Conservation (phyloP, 1,140 invertebrate species). For the Hydropsyche tenuis region DNA sequence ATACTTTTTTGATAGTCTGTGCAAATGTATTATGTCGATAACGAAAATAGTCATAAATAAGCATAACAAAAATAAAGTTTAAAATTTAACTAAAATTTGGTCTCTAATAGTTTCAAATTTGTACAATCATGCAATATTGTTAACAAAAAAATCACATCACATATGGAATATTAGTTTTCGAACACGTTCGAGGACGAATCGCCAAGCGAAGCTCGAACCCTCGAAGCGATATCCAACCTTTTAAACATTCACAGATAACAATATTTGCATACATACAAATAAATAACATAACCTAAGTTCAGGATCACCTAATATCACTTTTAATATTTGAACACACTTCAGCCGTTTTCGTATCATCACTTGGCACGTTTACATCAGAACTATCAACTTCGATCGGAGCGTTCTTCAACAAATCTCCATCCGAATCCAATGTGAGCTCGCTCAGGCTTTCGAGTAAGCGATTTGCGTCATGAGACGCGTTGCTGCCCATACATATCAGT, state of each 20-base stretch:
- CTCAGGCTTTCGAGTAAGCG: slow-evolving; percentile 9
- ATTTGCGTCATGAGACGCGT: slow-evolving; percentile 29
- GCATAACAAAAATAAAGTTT: slow-evolving; percentile 22
- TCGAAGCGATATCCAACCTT: too few species aligned
- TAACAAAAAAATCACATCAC: too few species aligned
- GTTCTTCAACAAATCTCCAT: too few species aligned
- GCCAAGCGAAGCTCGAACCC: too few species aligned
- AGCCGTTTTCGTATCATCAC: neutral
- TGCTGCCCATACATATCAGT: slow-evolving; percentile 16
- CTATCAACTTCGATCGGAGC: slow-evolving; percentile 4
- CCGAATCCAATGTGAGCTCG: too few species aligned
- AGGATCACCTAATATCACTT: slow-evolving; percentile 25
- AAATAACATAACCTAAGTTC: neutral
- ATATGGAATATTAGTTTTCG: too few species aligned
- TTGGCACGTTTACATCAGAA: neutral
- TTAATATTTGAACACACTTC: neutral
- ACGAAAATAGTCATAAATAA: neutral
- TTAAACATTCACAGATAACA: too few species aligned
- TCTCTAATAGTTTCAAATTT: neutral
- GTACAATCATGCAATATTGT: too few species aligned
- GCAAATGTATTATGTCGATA: too few species aligned
- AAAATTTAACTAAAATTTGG: slow-evolving; percentile 5
- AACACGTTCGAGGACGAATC: too few species aligned
- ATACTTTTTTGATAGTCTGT: too few species aligned
- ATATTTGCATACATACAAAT: too few species aligned